Conservation (phyloP, 2,113 vertebrate genomes). For the Acanthochromis polyacanthus region DNA sequence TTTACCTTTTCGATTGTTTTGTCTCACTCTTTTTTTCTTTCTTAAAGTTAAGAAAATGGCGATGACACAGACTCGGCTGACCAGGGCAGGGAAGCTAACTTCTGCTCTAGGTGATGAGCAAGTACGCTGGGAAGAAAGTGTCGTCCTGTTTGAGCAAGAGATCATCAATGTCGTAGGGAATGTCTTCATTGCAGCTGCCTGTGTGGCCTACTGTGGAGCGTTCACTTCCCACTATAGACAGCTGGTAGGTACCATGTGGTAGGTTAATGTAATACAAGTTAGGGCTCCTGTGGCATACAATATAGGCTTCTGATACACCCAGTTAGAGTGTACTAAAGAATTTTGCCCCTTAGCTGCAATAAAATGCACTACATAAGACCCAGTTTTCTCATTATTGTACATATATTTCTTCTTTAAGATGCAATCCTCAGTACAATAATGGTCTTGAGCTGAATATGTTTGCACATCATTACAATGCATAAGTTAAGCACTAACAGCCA, state of each 20-base stretch:
- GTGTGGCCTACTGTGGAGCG: conserved; percentile 89
- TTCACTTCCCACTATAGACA: conserved; percentile 90
- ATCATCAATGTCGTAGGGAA: conserved; percentile 87
- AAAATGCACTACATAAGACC: neutral
- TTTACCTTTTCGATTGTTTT: neutral
- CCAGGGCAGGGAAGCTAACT: conserved; percentile 86
- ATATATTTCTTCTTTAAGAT: neutral
- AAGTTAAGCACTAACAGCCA: neutral
- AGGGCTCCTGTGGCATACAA: neutral
- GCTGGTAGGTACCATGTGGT: conserved; percentile 68
- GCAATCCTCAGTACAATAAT: neutral
- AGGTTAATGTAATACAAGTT: neutral
- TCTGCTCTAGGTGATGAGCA: conserved; percentile 88
- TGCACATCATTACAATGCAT: neutral
- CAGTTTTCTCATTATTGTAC: neutral
- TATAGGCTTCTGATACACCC: neutral
- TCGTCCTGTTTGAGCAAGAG: conserved; percentile 85
- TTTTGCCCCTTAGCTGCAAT: neutral
- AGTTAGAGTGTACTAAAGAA: neutral
- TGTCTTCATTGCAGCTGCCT: conserved; percentile 90
- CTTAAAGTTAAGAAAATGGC: conserved; percentile 84
- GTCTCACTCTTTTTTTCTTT: neutral
- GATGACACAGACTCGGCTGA: conserved; percentile 85
- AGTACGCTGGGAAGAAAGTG: conserved; percentile 89
- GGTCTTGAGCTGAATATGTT: neutral